Evolutionary conservation across 2,888 invertebrate genomes (phyloP).

Genomic region (Nebria brevicollis): DNA sequence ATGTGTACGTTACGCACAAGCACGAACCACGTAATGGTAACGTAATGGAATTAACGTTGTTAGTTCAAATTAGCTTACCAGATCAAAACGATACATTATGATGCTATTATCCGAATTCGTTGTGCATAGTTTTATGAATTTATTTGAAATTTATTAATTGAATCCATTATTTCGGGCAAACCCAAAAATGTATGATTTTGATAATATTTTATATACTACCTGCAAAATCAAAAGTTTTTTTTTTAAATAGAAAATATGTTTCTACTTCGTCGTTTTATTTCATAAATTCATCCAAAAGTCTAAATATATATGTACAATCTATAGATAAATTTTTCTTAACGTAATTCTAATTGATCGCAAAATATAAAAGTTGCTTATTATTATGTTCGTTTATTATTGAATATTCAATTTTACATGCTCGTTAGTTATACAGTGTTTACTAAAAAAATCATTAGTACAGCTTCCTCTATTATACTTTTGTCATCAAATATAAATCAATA

Average conservation of each 20-base stretch:
- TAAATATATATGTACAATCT: too few species aligned
- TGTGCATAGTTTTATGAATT: neutral
- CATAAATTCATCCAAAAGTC: too few species aligned
- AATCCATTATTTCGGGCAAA: neutral
- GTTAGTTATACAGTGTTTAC: too few species aligned
- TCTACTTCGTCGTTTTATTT: too few species aligned
- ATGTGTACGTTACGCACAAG: neutral
- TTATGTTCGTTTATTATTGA: too few species aligned
- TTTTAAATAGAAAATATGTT: too few species aligned
- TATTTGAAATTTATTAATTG: neutral
- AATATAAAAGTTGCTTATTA: neutral
- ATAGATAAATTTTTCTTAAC: too few species aligned
- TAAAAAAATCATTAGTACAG: neutral
- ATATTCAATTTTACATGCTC: too few species aligned
- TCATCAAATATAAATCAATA: conserved; percentile 9
- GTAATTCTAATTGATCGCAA: neutral
- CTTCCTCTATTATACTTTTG: neutral
- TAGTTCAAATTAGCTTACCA: neutral
- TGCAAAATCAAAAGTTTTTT: too few species aligned
- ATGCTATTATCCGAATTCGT: neutral
- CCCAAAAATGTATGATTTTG: too few species aligned
- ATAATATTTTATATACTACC: too few species aligned
- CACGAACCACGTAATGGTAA: conserved; percentile 1
- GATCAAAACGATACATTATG: conserved; percentile 1
- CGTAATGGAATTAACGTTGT: neutral